Evolutionary conservation across 92 coral and sea anemone species (phyloP), one percentile per base, ranked within the genome.

Genomic region (Heliopora coerulea): DNA sequence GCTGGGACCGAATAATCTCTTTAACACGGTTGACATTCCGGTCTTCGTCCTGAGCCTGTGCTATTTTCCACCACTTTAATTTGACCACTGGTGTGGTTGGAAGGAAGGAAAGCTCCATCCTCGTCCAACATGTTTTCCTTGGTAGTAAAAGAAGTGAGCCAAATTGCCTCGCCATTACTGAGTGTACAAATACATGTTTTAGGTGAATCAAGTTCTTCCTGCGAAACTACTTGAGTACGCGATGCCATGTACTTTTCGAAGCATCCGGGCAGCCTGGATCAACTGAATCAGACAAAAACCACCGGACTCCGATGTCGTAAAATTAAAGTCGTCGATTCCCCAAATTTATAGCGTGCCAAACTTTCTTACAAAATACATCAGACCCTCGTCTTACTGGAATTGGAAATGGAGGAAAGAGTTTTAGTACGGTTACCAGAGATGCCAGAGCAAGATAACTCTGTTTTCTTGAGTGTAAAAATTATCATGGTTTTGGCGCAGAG

Each of bases 171-270:
- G 42, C 81, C 72, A 65, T 40, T 82, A 50, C 67, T 49, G 32
- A 73, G 18, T 21, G 63, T 34, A 37, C 17, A 48, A 17, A 59
- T 37, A 15, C 42, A 57, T 23, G 76, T 46, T 30, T 62, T 30
- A 3, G 80, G 33, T 20, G 83, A 69, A 3, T 78, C 72, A 48
- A 83, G 33, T 11, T 49, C 69, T n/a, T 77, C 82, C 2, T 65
- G 79, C 21, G 72, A 28, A 32, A 82, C 33, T 4, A 5, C 46
- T 31, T 59, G 66, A 14, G 72, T 78, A 31, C 83, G 60, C 24
- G 74, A 59, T 46, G 79, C 74, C 77, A 83, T 79, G 46, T 83
- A 83, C 4, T 21, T 23, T 50, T 70, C 58, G 29, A 83, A 76
- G 68, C 68, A 72, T 18, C 59, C 65, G 0, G 79, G 77, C 5